Percentiles rank a stretch among this genome's conserved stretches.
phyloP scores from a whole-genome alignment of 1,140 invertebrate genomes.

The Brachionus paranguensis region DNA sequence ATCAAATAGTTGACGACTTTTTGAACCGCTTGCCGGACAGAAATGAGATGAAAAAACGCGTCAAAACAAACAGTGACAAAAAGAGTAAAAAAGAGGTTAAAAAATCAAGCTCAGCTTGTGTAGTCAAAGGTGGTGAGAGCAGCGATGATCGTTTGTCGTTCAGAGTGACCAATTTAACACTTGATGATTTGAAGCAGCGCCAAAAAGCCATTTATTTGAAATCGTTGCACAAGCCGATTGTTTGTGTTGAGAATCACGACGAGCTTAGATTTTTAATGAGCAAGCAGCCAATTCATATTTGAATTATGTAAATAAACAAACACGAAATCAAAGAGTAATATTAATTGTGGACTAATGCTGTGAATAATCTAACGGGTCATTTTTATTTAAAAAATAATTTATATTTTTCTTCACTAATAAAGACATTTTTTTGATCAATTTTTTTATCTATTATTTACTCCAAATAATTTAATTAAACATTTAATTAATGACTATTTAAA shows the following conservation, averaged over 20 bases:
- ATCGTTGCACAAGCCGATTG: not conserved
- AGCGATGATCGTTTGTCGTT: not conserved
- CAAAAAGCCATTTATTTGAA: slow-evolving; percentile 18
- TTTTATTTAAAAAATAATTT: not conserved
- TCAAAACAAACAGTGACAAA: not conserved
- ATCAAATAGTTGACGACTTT: slow-evolving; percentile 32
- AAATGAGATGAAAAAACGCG: not conserved
- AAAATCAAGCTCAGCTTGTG: not conserved
- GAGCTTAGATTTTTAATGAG: not conserved
- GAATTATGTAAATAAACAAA: not conserved
- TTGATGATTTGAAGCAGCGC: not conserved
- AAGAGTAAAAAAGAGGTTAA: not conserved
- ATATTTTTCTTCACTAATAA: not conserved
- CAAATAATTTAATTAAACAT: no score
- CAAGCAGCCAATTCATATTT: not conserved
- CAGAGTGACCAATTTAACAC: slow-evolving; percentile 15
- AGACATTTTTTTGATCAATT: not conserved
- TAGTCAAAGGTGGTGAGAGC: not conserved
- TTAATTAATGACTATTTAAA: no score
- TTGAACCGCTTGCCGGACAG: not conserved
- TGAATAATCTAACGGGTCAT: not conserved
- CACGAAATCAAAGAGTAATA: not conserved
- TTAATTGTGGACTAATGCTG: not conserved
- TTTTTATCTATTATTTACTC: no score
- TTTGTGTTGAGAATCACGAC: not conserved